Evolutionary conservation across 2,888 invertebrate species (phyloP), one percentile per base, ranked within the genome.

Genomic region (Drosophila neutralis): DNA sequence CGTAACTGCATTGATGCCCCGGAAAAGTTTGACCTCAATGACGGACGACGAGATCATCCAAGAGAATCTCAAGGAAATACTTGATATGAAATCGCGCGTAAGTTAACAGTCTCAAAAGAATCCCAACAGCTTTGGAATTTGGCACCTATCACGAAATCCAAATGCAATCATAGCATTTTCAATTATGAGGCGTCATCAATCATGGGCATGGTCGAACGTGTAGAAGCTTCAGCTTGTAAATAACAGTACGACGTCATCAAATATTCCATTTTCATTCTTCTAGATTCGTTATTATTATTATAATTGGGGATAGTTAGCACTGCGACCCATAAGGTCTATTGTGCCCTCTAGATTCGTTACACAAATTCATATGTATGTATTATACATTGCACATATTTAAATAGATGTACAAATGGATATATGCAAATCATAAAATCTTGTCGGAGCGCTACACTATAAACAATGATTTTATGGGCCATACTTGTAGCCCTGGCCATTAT

Each of bases 51-150:
- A 92, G 68, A 89, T 91, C 11, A 87, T 57, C 42, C 57, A 91
- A 52, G 91, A 87, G 71, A 92, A 92, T 70, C 83, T 92, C 8
- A 88, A 90, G 65, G 91, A 92, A 75, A 76, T 92, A 56, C 80
- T 92, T 27, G 92, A 91, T 29, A 88, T 89, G 56, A 91, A 91
- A 69, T 91, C 91, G 42, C 87, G 91, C 54, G 92, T 92, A 88
- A 91, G 92, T 78, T 45, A 31, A 18, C 10, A 21, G 11, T 2
- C 35, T 31, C 7, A 15, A 40, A 29, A 40, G 2, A 29, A n/a
- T 29, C 13, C 13, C 21, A 21, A 31, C 13, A 40, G 15, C 4
- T 40, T 40, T 31, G 21, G 57, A 57, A 57, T 40, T 21, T 57
- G 40, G 40, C 29, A 57, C 29, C 8, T 40, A 40, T n/a, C 56